Percentiles rank a stretch among this genome's conserved stretches.
phyloP scores from a whole-genome alignment of 1,140 invertebrate species.

The Megalonaias nervosa region DNA sequence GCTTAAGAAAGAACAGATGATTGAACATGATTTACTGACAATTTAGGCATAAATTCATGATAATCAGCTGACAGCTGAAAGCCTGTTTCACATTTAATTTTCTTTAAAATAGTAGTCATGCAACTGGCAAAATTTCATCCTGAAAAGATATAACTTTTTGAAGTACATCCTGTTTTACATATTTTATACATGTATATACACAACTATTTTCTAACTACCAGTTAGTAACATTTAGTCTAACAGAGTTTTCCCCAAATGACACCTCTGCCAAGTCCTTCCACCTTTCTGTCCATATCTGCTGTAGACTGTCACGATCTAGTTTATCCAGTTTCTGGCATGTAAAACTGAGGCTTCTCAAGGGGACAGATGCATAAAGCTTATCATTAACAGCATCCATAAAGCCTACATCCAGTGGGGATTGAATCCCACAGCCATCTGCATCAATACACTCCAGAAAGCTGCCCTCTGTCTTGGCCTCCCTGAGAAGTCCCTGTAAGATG shows the following conservation, averaged over 20 bases:
- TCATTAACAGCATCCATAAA: conserved; percentile 24
- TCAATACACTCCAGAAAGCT: conserved; percentile 14
- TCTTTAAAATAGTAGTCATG: too few species aligned
- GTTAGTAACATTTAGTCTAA: conserved; percentile 11
- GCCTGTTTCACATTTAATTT: too few species aligned
- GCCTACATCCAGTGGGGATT: conserved; percentile 18
- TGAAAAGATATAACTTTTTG: too few species aligned
- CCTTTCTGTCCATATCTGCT: conserved; percentile 24
- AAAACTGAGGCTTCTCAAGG: conserved; percentile 20
- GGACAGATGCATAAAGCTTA: conserved; percentile 14
- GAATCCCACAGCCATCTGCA: conserved; percentile 8
- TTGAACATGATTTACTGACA: too few species aligned
- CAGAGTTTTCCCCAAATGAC: not conserved
- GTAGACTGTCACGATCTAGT: conserved; percentile 33
- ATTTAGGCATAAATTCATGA: too few species aligned
- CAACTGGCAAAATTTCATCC: too few species aligned
- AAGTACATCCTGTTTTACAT: too few species aligned
- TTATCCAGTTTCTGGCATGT: conserved; percentile 30
- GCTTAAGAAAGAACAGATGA: too few species aligned
- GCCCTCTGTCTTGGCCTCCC: not conserved
- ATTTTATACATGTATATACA: too few species aligned
- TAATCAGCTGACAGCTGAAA: too few species aligned
- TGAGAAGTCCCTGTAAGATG: conserved; percentile 16
- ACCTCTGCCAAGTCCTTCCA: conserved; percentile 14
- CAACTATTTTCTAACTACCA: not conserved